Evolutionary conservation across 2,797 vertebrate genomes (phyloP), one percentile per base, ranked within the genome.

Genomic region (Coreius guichenoti): DNA sequence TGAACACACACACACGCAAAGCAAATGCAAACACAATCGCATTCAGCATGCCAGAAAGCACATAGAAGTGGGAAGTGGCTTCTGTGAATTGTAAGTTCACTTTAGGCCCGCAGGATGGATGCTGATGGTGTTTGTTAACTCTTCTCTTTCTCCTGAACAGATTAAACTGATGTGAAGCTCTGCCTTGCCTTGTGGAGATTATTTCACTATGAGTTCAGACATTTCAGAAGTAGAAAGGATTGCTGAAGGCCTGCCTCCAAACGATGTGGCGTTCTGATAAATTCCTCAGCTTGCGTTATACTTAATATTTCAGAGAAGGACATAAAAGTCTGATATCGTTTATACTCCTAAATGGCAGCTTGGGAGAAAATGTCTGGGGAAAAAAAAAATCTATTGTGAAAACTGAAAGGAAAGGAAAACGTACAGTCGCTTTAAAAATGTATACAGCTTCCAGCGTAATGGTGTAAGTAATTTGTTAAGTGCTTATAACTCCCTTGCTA

Each of bases 401-500:
- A 84, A 86, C 80, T 49, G 74, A 87, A 91, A 90, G 63, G 47
- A 74, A 23, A 83, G 78, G 80, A 88, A 89, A 77, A 84, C 87
- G 90, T 89, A 89, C 87, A 90, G 90, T 89, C 81, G 54, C 83
- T 92, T 93, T 91, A 92, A 92, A 93, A 91, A 92, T 91, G 90
- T 91, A 92, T 91, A 91, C 90, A 88, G 93, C 93, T 92, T 88
- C 89, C 86, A 92, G 93, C 90, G 68, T 91, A 92, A 92, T 92
- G 89, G 92, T 92, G 87, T 92, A 92, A 91, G 92, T 93, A 92
- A 93, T 93, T 92, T 93, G 91, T 92, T 93, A 92, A 93, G 92
- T 92, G 93, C 91, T 92, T 92, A 91, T 93, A 92, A 93, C 91
- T 92, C 92, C 92, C 92, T 87, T 89, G 90, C 90, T 91, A 90